Evolutionary conservation across 2,797 vertebrate genomes (phyloP).

Genomic region (Galagoides demidoff): DNA sequence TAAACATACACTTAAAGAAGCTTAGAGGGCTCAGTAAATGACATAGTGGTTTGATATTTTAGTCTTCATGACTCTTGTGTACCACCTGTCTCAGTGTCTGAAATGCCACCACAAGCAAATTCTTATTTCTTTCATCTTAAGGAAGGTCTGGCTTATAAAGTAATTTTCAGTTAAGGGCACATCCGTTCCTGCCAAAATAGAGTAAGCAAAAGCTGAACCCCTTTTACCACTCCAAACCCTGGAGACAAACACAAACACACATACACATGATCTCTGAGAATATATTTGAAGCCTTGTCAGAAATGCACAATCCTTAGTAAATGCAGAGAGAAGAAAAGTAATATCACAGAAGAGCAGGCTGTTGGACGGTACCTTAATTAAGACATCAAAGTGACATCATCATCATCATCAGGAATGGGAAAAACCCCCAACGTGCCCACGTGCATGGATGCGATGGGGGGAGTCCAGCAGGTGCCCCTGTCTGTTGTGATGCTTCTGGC

Average conservation of each 20-base stretch:
- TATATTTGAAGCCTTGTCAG: neutral
- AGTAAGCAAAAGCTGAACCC: neutral
- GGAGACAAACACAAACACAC: neutral
- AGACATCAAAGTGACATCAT: neutral
- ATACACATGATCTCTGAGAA: neutral
- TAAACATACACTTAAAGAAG: neutral
- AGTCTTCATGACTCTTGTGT: neutral
- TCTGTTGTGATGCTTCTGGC: neutral
- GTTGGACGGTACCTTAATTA: neutral
- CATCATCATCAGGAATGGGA: neutral
- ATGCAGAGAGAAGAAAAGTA: neutral
- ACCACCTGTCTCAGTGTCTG: neutral
- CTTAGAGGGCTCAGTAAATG: slow-evolving; percentile 21
- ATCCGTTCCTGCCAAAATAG: neutral
- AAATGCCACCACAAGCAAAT: slow-evolving; percentile 3
- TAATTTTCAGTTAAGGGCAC: neutral
- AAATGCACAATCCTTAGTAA: neutral
- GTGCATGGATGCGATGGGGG: accelerated
- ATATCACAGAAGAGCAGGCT: neutral
- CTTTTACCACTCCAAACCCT: neutral
- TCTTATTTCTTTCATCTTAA: slow-evolving; percentile 36
- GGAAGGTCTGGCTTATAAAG: neutral
- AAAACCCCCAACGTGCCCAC: accelerated
- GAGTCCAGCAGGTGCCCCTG: neutral
- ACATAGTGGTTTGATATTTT: neutral